Base-by-base conservation (phyloP, 2,888 invertebrate genomes). In the Odontothrips loti region DNA sequence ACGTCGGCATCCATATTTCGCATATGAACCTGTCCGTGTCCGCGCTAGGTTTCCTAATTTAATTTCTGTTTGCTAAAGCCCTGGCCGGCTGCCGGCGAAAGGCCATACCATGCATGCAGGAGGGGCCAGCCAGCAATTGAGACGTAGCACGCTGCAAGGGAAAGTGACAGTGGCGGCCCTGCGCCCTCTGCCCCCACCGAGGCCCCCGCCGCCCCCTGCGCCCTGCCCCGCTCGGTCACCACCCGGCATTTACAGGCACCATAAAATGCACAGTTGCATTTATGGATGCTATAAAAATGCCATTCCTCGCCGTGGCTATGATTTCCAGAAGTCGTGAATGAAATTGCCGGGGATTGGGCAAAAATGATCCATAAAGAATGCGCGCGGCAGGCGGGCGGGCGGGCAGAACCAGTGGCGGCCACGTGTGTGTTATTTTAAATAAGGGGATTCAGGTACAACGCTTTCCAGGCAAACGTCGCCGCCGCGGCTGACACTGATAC, bases 181-280 rank as follows among this genome's bases (percentile, higher is more conserved):
- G 51, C 51, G 51, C 15, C 34, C 34, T 43, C 68, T 68, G 68
- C 23, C 23, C 9, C 68, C 68, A 8, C n/a, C n/a, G n/a, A n/a
- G n/a, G n/a, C 23, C 23, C 23, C 23, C n/a, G 68, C 68, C 11
- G 15, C 11, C 6, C 23, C 23, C 58, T 20, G 58, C 68, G 63
- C 63, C 63, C 63, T n/a, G 63, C 63, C 68, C n/a, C 23, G 68
- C 68, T 23, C 68, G 63, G 63, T 63, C 63, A 63, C 63, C 68
- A 68, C 68, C 68, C 68, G 23, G 68, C 68, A 68, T 68, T 68
- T 68, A 68, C 68, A 68, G 68, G 68, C 23, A 20, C 68, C 68
- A 68, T 68, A 68, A 68, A 68, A 68, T 68, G 68, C 68, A 68
- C 68, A 68, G 68, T 68, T 68, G 68, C 68, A 68, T 68, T 68